Conservation (phyloP, 1,140 invertebrate genomes). For the Diorhabda elongata region DNA sequence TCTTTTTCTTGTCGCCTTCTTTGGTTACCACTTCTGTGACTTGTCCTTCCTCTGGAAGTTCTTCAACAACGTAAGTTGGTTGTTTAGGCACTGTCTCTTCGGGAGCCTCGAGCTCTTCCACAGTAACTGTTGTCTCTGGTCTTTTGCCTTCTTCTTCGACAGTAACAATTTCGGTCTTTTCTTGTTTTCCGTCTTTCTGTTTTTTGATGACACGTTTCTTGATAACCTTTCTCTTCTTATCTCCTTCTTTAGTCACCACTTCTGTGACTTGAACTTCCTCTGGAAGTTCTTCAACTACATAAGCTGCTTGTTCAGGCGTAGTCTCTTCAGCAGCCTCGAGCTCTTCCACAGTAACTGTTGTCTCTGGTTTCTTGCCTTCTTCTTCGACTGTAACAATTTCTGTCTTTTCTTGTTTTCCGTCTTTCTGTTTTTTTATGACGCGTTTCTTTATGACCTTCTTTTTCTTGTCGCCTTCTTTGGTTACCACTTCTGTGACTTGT, state of each 20-base stretch:
- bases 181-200: conserved; percentile 39
- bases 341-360: too few relatives aligned
- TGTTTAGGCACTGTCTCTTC: conserved; percentile 23
- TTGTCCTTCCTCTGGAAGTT: conserved; percentile 42
- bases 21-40: conserved; percentile 48
- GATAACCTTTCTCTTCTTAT: conserved; percentile 26
- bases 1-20: conserved; percentile 45
- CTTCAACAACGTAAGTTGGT: conserved; percentile 24
- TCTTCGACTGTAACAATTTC: conserved; percentile 41
- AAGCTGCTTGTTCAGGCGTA: too few relatives aligned
- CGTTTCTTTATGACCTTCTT: conserved; percentile 35
- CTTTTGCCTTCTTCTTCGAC: conserved; percentile 40
- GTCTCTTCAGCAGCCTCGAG: too few relatives aligned
- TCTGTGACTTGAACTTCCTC: too few relatives aligned
- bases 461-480: conserved; percentile 36
- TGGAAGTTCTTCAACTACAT: too few relatives aligned
- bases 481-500: conserved; percentile 27
- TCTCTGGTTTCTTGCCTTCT: too few relatives aligned
- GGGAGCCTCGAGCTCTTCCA: conserved; percentile 23
- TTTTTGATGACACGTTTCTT: conserved; percentile 46
- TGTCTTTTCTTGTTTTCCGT: conserved; percentile 33
- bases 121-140: conserved; percentile 20
- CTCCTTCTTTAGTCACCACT: too few relatives aligned
- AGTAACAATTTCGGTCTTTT: conserved; percentile 35
- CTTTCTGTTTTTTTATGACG: too few relatives aligned